Conservation (phyloP, 2,113 vertebrate species). For the Ifrita kowaldi region DNA sequence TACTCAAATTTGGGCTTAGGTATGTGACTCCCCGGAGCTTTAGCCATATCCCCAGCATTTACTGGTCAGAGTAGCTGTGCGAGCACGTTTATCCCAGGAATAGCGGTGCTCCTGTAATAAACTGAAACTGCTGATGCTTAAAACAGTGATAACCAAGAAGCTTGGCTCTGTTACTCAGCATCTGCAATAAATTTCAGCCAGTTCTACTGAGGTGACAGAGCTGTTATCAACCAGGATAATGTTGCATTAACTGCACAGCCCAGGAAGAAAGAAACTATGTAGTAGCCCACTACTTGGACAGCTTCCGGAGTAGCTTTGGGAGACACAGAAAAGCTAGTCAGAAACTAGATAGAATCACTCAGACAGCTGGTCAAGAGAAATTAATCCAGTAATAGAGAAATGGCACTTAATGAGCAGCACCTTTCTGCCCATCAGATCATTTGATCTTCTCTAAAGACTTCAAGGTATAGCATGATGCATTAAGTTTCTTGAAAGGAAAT, state of each 20-base stretch:
- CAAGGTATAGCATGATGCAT: background rate
- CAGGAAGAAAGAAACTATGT: background rate
- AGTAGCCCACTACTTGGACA: background rate
- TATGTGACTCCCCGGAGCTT: background rate
- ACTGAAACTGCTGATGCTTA: background rate
- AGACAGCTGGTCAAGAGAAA: background rate
- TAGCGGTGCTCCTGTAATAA: background rate
- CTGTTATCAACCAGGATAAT: background rate
- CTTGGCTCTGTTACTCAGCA: background rate
- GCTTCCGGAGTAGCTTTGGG: background rate
- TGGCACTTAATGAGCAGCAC: background rate
- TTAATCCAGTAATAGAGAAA: background rate
- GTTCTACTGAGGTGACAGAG: background rate
- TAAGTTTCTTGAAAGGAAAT: background rate
- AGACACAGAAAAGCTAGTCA: background rate
- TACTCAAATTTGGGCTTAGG: background rate
- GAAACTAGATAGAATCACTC: background rate
- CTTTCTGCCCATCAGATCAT: background rate
- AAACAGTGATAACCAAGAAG: background rate
- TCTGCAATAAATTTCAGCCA: background rate
- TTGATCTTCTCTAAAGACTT: background rate
- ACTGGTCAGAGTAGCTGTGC: background rate
- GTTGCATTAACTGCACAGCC: background rate
- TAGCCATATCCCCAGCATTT: background rate
- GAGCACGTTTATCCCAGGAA: background rate